Evolutionary conservation across 1,140 invertebrate genomes (phyloP).

Genomic region (Drosophila mayri): DNA sequence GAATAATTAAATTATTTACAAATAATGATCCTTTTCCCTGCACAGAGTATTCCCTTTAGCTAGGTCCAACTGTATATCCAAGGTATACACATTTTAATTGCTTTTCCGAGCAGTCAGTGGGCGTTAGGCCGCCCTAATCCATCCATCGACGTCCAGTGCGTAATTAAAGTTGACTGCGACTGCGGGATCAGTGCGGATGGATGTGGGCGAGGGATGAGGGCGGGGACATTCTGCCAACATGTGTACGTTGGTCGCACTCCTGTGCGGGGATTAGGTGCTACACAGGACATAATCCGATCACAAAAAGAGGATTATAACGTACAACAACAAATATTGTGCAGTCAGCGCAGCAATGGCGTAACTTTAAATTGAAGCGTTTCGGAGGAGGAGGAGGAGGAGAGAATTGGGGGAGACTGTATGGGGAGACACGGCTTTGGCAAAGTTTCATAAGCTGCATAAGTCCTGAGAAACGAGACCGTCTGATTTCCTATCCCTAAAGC

Average conservation of each 20-base stretch:
- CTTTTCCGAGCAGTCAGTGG: conserved; percentile 58
- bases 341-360: conserved; percentile 24
- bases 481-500: conserved; percentile 11
- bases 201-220: conserved; percentile 2
- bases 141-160: conserved; percentile 62
- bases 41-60: neutral
- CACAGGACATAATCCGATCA: conserved; percentile 82
- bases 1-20: too few species aligned
- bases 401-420: neutral
- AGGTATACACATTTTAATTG: conserved; percentile 74
- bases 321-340: conserved; percentile 57
- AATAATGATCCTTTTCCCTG: neutral
- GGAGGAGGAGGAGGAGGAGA: neutral
- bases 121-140: conserved; percentile 65
- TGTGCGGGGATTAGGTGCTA: conserved; percentile 67
- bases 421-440: conserved; percentile 15
- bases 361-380: conserved; percentile 67
- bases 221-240: conserved; percentile 19
- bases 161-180: conserved; percentile 75
- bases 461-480: conserved; percentile 44
- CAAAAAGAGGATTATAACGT: conserved; percentile 79
- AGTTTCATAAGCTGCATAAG: conserved; percentile 66
- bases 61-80: conserved; percentile 19
- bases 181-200: conserved; percentile 66
- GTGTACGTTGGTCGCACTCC: conserved; percentile 39